Conservation (phyloP, 1,140 invertebrate species). For the Drosophila elegans region DNA sequence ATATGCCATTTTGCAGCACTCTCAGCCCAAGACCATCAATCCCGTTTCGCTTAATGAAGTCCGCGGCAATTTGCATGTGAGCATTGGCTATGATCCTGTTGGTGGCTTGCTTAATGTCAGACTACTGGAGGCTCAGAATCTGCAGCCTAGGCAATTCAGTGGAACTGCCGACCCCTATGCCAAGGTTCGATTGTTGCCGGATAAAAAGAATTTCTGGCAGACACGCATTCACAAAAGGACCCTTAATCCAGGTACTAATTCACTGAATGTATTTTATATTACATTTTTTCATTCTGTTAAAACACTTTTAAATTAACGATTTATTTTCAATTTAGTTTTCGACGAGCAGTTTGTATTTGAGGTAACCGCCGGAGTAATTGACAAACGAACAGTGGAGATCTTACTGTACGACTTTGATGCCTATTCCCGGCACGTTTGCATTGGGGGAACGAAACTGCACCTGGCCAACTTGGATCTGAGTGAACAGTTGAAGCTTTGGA, state of each 20-base stretch:
- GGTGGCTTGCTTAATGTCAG: conserved; percentile 86
- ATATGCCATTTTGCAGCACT: conserved; percentile 46
- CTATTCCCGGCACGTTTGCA: conserved; percentile 87
- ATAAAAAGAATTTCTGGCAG: conserved; percentile 87
- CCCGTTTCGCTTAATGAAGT: conserved; percentile 73
- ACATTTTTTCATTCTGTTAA: no score
- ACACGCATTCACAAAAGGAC: conserved; percentile 88
- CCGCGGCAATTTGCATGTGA: conserved; percentile 85
- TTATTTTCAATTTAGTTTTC: conserved; percentile 85
- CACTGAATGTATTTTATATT: no score
- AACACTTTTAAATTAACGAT: no score
- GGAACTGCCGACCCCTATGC: conserved; percentile 88
- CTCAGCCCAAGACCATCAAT: conserved; percentile 62
- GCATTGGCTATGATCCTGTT: conserved; percentile 85
- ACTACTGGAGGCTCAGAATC: conserved; percentile 87
- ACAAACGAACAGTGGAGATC: conserved; percentile 86
- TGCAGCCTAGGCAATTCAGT: conserved; percentile 87
- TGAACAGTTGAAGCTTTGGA: conserved; percentile 85
- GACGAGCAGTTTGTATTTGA: conserved; percentile 91
- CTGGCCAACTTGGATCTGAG: conserved; percentile 85
- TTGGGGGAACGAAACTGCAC: conserved; percentile 86
- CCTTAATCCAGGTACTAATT: conserved; percentile 86
- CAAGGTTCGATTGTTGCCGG: conserved; percentile 87
- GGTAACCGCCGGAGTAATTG: conserved; percentile 87
- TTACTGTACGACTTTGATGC: conserved; percentile 89